phyloP scores from a whole-genome alignment of 2,888 invertebrate species.

The Hoplodrina ambigua region DNA sequence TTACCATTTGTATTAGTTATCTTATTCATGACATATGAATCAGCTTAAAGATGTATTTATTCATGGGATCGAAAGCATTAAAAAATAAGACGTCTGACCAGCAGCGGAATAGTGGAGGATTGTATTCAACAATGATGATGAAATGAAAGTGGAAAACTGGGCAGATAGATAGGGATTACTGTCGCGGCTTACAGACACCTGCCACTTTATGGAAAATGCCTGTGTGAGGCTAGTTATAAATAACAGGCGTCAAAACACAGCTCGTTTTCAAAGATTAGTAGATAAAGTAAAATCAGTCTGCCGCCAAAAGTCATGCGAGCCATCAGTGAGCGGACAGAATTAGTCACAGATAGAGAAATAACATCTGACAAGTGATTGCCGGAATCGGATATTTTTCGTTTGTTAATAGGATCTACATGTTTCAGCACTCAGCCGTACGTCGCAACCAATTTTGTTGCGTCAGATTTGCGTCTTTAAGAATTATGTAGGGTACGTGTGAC shows the following conservation, averaged over 20 bases:
- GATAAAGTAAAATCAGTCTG: not conserved
- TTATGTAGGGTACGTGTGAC: constrained; percentile 57
- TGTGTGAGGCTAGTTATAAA: not conserved
- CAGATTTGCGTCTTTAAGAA: constrained; percentile 58
- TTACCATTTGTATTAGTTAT: not conserved
- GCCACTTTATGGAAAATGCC: no score
- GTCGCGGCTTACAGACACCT: not conserved
- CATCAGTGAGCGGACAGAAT: not conserved
- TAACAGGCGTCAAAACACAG: not conserved
- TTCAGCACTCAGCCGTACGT: constrained; percentile 36
- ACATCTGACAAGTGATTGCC: constrained; percentile 5
- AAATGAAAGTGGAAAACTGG: not conserved
- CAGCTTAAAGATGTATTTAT: constrained; percentile 12
- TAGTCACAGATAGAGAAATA: constrained; percentile 5
- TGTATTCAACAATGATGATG: no score
- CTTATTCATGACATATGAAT: not conserved
- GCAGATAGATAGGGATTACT: not conserved
- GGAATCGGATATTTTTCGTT: not conserved
- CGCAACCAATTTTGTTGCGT: constrained; percentile 53
- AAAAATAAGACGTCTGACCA: not conserved
- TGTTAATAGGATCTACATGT: constrained; percentile 11
- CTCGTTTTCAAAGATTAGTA: not conserved
- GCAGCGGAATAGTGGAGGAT: not conserved
- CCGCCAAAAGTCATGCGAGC: not conserved
- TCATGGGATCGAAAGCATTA: not conserved